A percentile compares a stretch with the other conserved stretches of the same genome.
Evolutionary conservation across 2,113 vertebrate species (phyloP).

Genomic region (Casuarius casuarius): DNA sequence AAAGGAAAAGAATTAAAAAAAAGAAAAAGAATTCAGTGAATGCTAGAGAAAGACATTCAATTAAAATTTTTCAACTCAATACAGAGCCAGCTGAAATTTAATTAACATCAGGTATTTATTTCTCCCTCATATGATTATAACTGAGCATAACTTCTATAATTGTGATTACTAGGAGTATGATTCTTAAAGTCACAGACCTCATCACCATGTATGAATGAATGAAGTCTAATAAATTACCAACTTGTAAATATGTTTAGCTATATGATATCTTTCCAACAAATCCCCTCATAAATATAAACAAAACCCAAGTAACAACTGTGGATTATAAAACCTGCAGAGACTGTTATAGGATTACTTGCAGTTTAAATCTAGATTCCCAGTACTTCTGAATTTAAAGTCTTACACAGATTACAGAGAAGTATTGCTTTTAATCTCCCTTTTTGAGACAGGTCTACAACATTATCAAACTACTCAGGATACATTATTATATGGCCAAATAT

Average conservation of each 20-base stretch:
- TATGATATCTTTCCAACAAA: conserved; percentile 18
- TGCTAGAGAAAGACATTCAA: conserved; percentile 27
- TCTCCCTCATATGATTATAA: conserved; percentile 45
- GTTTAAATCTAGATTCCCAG: not conserved
- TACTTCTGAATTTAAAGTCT: conserved; percentile 29
- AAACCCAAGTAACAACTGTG: not conserved
- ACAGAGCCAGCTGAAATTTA: conserved; percentile 30
- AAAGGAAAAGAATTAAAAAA: not conserved
- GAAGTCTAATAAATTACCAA: not conserved
- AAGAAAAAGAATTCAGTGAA: not conserved
- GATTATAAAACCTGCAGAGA: not conserved
- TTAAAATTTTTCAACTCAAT: conserved; percentile 44
- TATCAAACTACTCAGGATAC: not conserved
- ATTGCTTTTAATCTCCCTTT: not conserved
- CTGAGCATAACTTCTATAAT: conserved; percentile 54
- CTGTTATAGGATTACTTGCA: conserved; percentile 24
- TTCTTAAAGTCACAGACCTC: conserved; percentile 62
- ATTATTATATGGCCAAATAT: not conserved
- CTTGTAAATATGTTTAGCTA: not conserved
- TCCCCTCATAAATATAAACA: conserved; percentile 42
- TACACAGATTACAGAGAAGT: not conserved
- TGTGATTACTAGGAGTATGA: conserved; percentile 30
- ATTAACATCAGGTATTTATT: conserved; percentile 29
- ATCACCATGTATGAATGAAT: conserved; percentile 33
- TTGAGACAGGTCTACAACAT: not conserved